phyloP scores from a whole-genome alignment of 2,113 vertebrate species.

The Heterochromis multidens region DNA sequence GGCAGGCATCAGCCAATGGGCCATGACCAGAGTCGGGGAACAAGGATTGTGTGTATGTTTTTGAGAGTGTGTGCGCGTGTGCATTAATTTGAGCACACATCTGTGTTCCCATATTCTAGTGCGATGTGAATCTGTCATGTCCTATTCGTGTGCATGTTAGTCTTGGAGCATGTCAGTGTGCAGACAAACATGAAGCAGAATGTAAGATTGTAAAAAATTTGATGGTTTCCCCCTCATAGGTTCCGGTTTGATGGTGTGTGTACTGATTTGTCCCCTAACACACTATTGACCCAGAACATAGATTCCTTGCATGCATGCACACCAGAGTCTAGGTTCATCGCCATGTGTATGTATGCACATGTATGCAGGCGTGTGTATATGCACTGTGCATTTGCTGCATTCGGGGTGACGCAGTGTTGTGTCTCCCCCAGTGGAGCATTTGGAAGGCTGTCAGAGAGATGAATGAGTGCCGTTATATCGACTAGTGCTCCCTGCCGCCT shows the following conservation, averaged over 20 bases:
- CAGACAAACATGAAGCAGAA: background rate
- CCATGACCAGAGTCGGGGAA: conserved; percentile 58
- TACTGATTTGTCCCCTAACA: conserved; percentile 9
- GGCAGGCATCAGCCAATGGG: conserved; percentile 62
- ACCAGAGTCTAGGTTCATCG: background rate
- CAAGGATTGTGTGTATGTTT: background rate
- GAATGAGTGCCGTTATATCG: conserved; percentile 77
- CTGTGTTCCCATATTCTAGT: conserved; percentile 29
- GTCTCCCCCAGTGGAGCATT: conserved; percentile 69
- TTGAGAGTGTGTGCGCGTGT: conserved; percentile 15
- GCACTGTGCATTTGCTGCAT: conserved; percentile 46
- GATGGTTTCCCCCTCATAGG: background rate
- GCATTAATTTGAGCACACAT: conserved; percentile 12
- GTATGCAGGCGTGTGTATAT: background rate
- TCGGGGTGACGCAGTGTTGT: conserved; percentile 64
- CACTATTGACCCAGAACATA: conserved; percentile 37
- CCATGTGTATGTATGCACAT: background rate
- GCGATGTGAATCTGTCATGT: conserved; percentile 18
- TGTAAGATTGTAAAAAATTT: background rate
- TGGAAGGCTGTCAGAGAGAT: conserved; percentile 79
- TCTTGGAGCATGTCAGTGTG: background rate
- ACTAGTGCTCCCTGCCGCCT: conserved; percentile 61
- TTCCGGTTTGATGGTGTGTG: conserved; percentile 32
- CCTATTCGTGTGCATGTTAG: conserved; percentile 1
- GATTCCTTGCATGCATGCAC: background rate